phyloP scores from a whole-genome alignment of 2,888 invertebrate genomes.

The Drosophila kuntzei region DNA sequence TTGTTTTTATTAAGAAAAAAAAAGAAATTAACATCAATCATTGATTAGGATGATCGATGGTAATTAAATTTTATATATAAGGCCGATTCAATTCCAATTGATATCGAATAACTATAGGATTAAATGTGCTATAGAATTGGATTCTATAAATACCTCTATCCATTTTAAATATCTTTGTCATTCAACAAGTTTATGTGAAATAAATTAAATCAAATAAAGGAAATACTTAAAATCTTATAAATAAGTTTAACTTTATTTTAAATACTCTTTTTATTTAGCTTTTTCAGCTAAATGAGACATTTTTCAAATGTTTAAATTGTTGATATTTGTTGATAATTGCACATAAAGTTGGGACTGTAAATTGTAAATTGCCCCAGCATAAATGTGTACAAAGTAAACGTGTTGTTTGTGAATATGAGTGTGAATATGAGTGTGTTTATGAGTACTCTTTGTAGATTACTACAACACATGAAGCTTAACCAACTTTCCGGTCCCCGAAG shows the following conservation, averaged over 20 bases:
- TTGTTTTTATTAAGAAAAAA: no score
- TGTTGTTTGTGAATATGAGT: slow-evolving; percentile 27
- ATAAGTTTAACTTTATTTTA: not conserved
- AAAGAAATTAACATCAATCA: no score
- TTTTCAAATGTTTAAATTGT: slow-evolving; percentile 7
- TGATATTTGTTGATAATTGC: slow-evolving; percentile 21
- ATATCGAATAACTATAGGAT: no score
- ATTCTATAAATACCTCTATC: no score
- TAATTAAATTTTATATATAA: no score
- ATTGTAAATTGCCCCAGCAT: slow-evolving; percentile 39
- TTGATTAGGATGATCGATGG: not conserved
- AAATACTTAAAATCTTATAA: no score
- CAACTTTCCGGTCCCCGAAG: slow-evolving; percentile 48
- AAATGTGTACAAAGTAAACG: slow-evolving; percentile 32
- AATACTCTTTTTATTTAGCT: not conserved
- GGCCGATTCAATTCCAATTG: no score
- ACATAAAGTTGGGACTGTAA: slow-evolving; percentile 10
- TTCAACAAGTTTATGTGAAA: no score
- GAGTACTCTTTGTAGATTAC: slow-evolving; percentile 16
- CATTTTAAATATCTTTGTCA: no score
- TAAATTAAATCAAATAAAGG: no score
- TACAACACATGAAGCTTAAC: slow-evolving; percentile 19
- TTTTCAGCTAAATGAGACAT: slow-evolving; percentile 7
- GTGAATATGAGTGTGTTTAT: not conserved
- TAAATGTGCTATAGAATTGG: no score